These are phyloP conservation scores for Cryptus armator DNA, from an alignment of 2,888 invertebrate genomes.

Conservation along the genomic window DNA sequence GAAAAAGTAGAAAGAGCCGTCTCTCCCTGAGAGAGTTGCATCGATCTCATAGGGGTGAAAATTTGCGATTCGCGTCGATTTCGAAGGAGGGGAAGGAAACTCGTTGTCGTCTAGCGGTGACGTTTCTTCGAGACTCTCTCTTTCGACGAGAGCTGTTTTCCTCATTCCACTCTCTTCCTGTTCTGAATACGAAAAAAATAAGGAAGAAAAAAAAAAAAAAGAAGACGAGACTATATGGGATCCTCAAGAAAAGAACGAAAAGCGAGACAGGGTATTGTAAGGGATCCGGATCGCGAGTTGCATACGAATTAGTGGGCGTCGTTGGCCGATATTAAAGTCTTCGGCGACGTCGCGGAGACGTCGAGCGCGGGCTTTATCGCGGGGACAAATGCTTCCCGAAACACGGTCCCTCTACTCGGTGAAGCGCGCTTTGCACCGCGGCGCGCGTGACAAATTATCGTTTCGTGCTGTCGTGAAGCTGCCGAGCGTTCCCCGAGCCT, in stretches of 20 bases:
- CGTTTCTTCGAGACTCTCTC: constrained; percentile 26
- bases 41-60: constrained; percentile 24
- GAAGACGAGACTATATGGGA: constrained; percentile 29
- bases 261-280: constrained; percentile 58
- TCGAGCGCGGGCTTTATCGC: constrained; percentile 58
- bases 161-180: constrained; percentile 10
- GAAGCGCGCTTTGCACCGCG: constrained; percentile 42
- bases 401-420: constrained; percentile 47
- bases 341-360: constrained; percentile 56
- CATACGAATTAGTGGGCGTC: constrained; percentile 78
- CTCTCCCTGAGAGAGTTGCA: background rate
- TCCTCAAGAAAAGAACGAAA: constrained; percentile 55
- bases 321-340: constrained; percentile 77
- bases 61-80: constrained; percentile 30
- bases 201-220: constrained; percentile 30
- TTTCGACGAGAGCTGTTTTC: constrained; percentile 26
- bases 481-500: background rate
- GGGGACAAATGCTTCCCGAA: constrained; percentile 71
- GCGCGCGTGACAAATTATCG: constrained; percentile 64
- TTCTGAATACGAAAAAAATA: constrained; percentile 52
- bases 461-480: constrained; percentile 49
- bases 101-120: constrained; percentile 40
- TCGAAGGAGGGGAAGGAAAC: constrained; percentile 44
- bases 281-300: constrained; percentile 71
- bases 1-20: constrained; percentile 21